These are phyloP conservation scores for Diglossa cyanea DNA, from an alignment of 2,797 vertebrate genomes.

Conservation along the genomic window DNA sequence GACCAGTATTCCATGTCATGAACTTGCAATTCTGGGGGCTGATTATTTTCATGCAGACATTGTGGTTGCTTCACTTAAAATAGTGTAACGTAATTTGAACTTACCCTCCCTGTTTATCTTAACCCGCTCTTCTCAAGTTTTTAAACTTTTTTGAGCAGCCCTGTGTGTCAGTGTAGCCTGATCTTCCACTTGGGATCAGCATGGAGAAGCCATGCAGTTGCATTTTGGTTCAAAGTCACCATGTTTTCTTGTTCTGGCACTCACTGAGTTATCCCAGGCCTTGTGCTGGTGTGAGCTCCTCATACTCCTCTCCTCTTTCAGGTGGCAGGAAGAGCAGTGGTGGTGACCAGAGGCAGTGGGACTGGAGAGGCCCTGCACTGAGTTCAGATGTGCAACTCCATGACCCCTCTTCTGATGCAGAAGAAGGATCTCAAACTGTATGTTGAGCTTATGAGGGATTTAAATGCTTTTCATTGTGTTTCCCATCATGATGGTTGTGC, in stretches of 20 bases:
- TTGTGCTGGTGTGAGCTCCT: background rate
- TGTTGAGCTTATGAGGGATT: background rate
- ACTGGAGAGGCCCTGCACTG: conserved; percentile 74
- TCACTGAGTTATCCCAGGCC: background rate
- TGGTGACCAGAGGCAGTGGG: conserved; percentile 74
- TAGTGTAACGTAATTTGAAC: background rate
- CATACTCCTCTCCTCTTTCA: conserved; percentile 45
- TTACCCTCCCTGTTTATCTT: background rate
- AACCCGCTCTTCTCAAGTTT: background rate
- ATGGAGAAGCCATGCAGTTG: background rate
- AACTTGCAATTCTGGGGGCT: background rate
- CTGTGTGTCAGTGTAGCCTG: background rate
- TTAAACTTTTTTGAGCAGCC: background rate
- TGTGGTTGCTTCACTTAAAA: background rate
- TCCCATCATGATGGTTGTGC: background rate
- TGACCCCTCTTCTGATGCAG: conserved; percentile 65
- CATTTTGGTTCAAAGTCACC: background rate
- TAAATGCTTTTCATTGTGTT: background rate
- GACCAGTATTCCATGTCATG: background rate
- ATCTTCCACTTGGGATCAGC: background rate
- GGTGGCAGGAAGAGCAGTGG: conserved; percentile 80
- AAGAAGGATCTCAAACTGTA: conserved; percentile 78
- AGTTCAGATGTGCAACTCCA: conserved; percentile 79
- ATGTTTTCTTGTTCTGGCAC: background rate
- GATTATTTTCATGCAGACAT: background rate